phyloP scores from a whole-genome alignment of 2,888 invertebrate genomes.

The Dermolepida albohirtum region DNA sequence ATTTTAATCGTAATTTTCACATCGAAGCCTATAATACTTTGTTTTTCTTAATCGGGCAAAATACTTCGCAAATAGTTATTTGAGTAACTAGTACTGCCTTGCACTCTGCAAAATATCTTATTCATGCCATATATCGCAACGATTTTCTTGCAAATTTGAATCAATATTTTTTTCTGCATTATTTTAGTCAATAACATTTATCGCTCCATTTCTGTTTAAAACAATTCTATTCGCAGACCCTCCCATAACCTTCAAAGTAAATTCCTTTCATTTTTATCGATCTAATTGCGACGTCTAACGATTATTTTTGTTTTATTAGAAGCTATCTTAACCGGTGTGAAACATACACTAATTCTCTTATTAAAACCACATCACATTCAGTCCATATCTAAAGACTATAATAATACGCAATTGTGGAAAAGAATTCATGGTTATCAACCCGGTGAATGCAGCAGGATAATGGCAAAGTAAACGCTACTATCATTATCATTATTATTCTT shows the following conservation, averaged over 20 bases:
- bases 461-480: neutral
- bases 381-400: neutral
- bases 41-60: too few species aligned
- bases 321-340: neutral
- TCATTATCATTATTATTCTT: neutral
- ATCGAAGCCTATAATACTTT: too few species aligned
- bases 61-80: too few species aligned
- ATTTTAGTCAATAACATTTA: conserved; percentile 19
- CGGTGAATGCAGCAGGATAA: neutral
- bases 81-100: too few species aligned
- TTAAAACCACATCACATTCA: conserved; percentile 18
- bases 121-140: too few species aligned
- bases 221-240: neutral
- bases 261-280: conserved; percentile 32
- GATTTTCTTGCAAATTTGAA: neutral
- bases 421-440: neutral
- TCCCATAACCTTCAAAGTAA: conserved; percentile 27
- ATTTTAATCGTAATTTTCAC: too few species aligned
- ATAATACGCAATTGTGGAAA: conserved; percentile 1
- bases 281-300: neutral
- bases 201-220: conserved; percentile 13
- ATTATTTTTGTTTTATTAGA: neutral
- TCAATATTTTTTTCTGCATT: conserved; percentile 12
- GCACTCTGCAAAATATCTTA: too few species aligned
- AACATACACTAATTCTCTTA: conserved; percentile 6